Evolutionary conservation across 2,113 vertebrate genomes (phyloP).

Genomic region (Microtus montanus): DNA sequence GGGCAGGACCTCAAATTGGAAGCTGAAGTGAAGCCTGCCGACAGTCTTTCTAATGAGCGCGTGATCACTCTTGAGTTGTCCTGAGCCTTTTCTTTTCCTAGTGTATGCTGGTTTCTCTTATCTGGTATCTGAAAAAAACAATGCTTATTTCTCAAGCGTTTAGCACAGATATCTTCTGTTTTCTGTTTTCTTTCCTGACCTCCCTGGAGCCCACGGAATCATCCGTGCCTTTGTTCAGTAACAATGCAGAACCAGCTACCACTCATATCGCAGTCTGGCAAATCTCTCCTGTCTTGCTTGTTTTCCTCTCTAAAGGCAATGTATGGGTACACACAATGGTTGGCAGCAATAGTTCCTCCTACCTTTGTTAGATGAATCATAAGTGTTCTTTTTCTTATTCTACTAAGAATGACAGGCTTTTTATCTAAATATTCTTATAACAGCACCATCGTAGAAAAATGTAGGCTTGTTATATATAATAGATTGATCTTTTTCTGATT

Average conservation of each 20-base stretch:
- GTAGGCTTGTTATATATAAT: neutral
- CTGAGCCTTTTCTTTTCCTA: neutral
- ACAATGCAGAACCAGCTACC: neutral
- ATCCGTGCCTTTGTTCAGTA: neutral
- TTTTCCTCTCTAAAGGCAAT: neutral
- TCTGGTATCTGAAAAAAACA: neutral
- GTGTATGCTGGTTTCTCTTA: neutral
- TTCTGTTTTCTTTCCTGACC: neutral
- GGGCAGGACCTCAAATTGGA: neutral
- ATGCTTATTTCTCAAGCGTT: constrained; percentile 16
- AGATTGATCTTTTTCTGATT: neutral
- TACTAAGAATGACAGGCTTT: neutral
- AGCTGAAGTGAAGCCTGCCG: neutral
- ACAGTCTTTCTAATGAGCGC: neutral
- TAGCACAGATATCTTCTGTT: neutral
- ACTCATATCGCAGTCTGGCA: neutral
- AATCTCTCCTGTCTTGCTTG: neutral
- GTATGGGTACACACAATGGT: neutral
- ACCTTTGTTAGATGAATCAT: neutral
- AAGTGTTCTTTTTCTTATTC: constrained; percentile 10
- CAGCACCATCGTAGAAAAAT: neutral
- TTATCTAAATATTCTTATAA: neutral
- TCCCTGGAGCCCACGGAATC: neutral
- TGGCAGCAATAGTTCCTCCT: neutral
- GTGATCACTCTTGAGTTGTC: neutral